These are phyloP conservation scores for Equus przewalskii DNA, from an alignment of 2,113 vertebrate genomes.

Conservation along the genomic window DNA sequence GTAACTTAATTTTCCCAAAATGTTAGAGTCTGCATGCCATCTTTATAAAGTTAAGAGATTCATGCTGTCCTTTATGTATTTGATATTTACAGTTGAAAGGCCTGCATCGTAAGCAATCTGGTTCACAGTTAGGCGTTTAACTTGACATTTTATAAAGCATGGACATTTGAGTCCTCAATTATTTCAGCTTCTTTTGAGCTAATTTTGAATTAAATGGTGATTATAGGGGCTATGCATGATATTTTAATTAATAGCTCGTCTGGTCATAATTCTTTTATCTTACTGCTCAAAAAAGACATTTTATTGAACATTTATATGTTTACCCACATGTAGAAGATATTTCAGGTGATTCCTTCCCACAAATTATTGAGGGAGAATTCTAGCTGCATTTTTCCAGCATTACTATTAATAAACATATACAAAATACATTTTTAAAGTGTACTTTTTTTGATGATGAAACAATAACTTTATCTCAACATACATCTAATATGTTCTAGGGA, in stretches of 20 bases:
- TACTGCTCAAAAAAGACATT: slow-evolving; percentile 63
- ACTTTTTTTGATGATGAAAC: slow-evolving; percentile 12
- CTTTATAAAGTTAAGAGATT: slow-evolving; percentile 85
- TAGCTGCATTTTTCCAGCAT: not conserved
- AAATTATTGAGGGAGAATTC: slow-evolving; percentile 51
- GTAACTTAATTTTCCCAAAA: slow-evolving; percentile 86
- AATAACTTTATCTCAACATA: slow-evolving; percentile 3
- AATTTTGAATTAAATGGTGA: slow-evolving; percentile 81
- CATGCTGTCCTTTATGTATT: slow-evolving; percentile 85
- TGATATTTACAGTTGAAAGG: slow-evolving; percentile 87
- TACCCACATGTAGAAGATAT: slow-evolving; percentile 8
- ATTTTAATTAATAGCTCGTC: slow-evolving; percentile 77
- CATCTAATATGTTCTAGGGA: not conserved
- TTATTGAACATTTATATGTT: slow-evolving; percentile 73
- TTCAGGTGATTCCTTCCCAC: slow-evolving; percentile 41
- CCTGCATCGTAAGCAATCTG: slow-evolving; percentile 86
- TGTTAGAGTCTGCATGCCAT: slow-evolving; percentile 77
- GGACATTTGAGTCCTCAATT: slow-evolving; percentile 79
- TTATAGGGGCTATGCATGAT: not conserved
- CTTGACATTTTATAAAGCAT: slow-evolving; percentile 88
- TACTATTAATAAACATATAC: not conserved
- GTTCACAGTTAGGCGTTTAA: slow-evolving; percentile 88
- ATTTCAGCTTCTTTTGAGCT: slow-evolving; percentile 83
- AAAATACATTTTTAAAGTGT: not conserved
- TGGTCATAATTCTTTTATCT: slow-evolving; percentile 73